Evolutionary conservation across 2,113 vertebrate genomes (phyloP).

Genomic region (Phoenicopterus ruber): DNA sequence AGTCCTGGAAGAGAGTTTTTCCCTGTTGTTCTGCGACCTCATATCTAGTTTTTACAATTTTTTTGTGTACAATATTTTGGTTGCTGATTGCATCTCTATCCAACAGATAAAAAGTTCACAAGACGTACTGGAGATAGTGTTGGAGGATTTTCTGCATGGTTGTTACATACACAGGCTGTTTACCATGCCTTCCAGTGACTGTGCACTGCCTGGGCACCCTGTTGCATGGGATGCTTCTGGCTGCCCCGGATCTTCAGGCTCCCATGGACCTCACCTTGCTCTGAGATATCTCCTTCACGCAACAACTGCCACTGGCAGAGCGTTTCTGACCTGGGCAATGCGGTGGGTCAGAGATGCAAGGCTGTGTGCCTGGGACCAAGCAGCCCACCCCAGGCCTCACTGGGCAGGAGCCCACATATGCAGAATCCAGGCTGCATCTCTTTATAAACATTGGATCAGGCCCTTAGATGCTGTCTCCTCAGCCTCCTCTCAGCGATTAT

Average conservation of each 20-base stretch:
- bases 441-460: neutral
- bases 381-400: neutral
- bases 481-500: neutral
- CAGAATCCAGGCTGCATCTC: neutral
- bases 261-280: neutral
- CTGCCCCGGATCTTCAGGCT: neutral
- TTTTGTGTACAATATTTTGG: neutral
- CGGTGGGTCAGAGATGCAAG: neutral
- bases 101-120: neutral
- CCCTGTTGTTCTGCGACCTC: neutral
- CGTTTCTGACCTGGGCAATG: neutral
- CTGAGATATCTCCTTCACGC: neutral
- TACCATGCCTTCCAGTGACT: neutral
- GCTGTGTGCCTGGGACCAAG: neutral
- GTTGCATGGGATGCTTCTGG: neutral
- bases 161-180: neutral
- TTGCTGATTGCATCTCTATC: neutral
- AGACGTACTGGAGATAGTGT: rapidly evolving
- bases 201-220: too few relatives aligned
- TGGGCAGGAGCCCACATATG: neutral
- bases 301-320: neutral
- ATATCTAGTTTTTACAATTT: neutral
- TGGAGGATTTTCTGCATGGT: neutral
- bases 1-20: neutral
- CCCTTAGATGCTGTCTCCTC: neutral